phyloP scores from a whole-genome alignment of 2,113 vertebrate species.

The Arizona elegans region DNA sequence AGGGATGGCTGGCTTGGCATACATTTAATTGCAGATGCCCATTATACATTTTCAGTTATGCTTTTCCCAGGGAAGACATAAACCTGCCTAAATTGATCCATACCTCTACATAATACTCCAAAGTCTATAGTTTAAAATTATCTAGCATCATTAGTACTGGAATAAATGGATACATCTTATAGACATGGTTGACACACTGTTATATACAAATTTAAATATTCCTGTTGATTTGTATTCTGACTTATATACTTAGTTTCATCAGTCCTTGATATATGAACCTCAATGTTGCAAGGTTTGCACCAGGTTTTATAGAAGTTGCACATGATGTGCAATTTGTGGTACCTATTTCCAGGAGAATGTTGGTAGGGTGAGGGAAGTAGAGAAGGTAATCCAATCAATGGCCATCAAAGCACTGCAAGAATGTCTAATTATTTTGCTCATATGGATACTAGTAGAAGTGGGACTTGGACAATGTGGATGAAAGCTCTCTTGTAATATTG shows the following conservation, averaged over 20 bases:
- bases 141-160: not conserved
- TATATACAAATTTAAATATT: not conserved
- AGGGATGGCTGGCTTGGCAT: not conserved
- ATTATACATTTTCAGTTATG: not conserved
- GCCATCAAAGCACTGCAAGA: not conserved
- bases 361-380: not conserved
- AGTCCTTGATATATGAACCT: too few relatives aligned
- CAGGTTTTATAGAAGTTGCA: not conserved
- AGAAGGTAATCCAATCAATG: not conserved
- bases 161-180: not conserved
- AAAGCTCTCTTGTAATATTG: not conserved
- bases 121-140: not conserved
- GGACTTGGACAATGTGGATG: not conserved
- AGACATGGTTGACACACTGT: not conserved
- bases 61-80: not conserved
- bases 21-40: not conserved
- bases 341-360: not conserved
- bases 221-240: not conserved
- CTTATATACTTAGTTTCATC: not conserved
- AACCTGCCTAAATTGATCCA: not conserved
- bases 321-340: not conserved
- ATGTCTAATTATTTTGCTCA: not conserved
- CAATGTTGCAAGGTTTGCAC: not conserved
- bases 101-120: not conserved
- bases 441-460: not conserved